These are phyloP conservation scores for Sycophaga agraensis DNA, from an alignment of 1,140 invertebrate genomes.

Conservation along the genomic window DNA sequence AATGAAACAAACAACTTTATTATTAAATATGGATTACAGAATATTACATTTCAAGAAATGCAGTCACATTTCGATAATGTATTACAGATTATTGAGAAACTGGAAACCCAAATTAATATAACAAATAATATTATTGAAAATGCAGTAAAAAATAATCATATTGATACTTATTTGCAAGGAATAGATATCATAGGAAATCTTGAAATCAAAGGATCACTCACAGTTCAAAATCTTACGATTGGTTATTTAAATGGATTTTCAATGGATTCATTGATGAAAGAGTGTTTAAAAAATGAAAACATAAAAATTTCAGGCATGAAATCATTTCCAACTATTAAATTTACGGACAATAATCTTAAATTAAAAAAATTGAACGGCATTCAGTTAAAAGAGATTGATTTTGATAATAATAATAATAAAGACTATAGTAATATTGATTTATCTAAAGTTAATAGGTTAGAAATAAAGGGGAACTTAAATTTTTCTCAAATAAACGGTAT, in stretches of 20 bases:
- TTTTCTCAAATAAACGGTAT: constrained; percentile 33
- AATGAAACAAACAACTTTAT: constrained; percentile 22
- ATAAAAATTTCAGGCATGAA: constrained; percentile 33
- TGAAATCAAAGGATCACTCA: constrained; percentile 33
- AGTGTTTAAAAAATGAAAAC: constrained; percentile 3
- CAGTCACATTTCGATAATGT: constrained; percentile 15
- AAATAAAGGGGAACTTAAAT: constrained; percentile 34
- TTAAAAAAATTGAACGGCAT: constrained; percentile 40
- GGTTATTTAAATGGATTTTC: constrained; percentile 33
- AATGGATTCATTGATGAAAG: constrained; percentile 21
- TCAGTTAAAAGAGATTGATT: constrained; percentile 33
- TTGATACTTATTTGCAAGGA: background rate
- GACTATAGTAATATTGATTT: constrained; percentile 33
- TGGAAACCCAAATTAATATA: constrained; percentile 26
- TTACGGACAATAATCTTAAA: constrained; percentile 29
- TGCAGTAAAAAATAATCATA: background rate
- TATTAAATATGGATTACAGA: constrained; percentile 19
- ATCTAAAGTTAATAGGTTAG: constrained; percentile 34
- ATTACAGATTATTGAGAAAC: constrained; percentile 3
- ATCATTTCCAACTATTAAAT: constrained; percentile 37
- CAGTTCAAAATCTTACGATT: constrained; percentile 34
- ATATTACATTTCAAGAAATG: constrained; percentile 28
- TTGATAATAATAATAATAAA: constrained; percentile 16
- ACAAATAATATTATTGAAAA: constrained; percentile 5
- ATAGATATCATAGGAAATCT: constrained; percentile 35